A percentile compares a stretch with the other conserved stretches of the same genome.
Evolutionary conservation across 1,140 invertebrate genomes (phyloP).

Genomic region (Steinernema khuongi): DNA sequence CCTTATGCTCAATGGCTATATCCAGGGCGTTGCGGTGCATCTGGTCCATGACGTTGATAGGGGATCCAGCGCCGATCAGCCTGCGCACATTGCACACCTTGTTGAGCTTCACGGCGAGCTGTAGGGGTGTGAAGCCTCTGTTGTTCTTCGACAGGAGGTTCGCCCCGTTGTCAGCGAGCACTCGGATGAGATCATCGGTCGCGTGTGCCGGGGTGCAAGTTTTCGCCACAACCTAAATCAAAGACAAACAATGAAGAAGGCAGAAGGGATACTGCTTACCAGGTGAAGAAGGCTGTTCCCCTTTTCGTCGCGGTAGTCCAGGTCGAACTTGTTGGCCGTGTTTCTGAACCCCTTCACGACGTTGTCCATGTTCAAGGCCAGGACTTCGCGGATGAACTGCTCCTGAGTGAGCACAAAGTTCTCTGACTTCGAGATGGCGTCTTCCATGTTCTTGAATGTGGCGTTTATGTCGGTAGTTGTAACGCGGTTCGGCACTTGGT

Average conservation of each 20-base stretch:
- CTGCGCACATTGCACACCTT: background rate
- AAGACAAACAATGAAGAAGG: background rate
- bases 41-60: background rate
- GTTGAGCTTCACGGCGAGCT: background rate
- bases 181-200: background rate
- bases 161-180: background rate
- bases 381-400: background rate
- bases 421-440: background rate
- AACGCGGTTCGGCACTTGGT: background rate
- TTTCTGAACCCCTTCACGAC: background rate
- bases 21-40: background rate
- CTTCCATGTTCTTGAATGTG: background rate
- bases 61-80: background rate
- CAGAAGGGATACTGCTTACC: background rate
- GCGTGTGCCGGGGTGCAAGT: background rate
- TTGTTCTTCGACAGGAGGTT: background rate
- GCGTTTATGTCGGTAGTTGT: background rate
- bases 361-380: background rate
- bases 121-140: background rate
- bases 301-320: background rate
- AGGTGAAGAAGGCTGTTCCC: background rate
- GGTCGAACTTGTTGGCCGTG: background rate
- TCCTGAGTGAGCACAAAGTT: background rate
- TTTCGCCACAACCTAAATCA: background rate
- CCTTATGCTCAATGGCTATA: background rate